Percentiles rank a stretch among this genome's conserved stretches.
Conservation (phyloP, 2,113 vertebrate species). For the Nycticorax nycticorax region DNA sequence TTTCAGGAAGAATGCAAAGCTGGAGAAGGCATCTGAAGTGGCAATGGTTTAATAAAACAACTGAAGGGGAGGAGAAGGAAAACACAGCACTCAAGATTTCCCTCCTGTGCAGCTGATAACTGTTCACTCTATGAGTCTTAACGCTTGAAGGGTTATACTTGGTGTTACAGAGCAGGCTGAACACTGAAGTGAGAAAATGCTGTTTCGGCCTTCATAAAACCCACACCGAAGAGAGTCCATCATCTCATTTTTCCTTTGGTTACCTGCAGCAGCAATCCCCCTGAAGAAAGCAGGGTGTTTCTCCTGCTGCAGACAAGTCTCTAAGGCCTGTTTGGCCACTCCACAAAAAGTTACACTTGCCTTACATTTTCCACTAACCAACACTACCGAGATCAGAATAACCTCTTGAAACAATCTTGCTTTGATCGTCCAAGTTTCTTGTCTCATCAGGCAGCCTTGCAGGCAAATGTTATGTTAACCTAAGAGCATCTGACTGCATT, state of each 20-base stretch:
- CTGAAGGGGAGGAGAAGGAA: not conserved
- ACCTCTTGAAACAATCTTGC: not conserved
- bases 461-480: not conserved
- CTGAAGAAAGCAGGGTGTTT: not conserved
- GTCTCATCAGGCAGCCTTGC: not conserved
- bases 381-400: not conserved
- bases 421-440: not conserved
- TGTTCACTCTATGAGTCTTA: not conserved
- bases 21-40: not conserved
- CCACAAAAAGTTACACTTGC: not conserved
- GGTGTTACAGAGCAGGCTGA: not conserved
- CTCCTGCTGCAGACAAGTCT: not conserved
- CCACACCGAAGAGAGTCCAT: not conserved
- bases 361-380: not conserved
- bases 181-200: not conserved
- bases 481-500: not conserved
- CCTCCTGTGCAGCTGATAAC: not conserved
- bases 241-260: not conserved
- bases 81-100: not conserved
- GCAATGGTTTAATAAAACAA: not conserved
- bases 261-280: not conserved
- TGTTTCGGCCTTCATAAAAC: not conserved
- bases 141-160: not conserved
- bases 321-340: accelerated
- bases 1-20: not conserved